These are phyloP conservation scores for Phortica variegata DNA, from an alignment of 1,140 invertebrate genomes.

Conservation along the genomic window DNA sequence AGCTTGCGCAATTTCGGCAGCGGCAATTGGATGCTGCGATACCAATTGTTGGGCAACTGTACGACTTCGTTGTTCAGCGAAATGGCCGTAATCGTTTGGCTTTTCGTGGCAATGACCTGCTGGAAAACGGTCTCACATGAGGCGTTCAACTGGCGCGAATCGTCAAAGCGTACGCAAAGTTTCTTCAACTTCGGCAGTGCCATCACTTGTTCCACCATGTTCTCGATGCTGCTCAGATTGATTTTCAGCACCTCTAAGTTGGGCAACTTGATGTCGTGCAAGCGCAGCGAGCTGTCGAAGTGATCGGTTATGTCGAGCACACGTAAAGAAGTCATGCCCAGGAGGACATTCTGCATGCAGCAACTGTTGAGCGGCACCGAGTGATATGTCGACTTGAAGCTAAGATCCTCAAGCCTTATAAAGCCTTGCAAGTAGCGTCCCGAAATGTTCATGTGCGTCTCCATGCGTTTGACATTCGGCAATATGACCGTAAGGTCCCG, in stretches of 20 bases:
- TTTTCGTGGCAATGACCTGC: conserved; percentile 39
- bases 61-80: conserved; percentile 43
- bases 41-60: conserved; percentile 32
- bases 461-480: conserved; percentile 33
- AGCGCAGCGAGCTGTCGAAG: conserved; percentile 29
- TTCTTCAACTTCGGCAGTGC: conserved; percentile 36
- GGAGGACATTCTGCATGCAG: conserved; percentile 36
- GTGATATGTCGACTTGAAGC: conserved; percentile 39
- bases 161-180: conserved; percentile 31
- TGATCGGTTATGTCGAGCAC: conserved; percentile 39
- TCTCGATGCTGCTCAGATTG: conserved; percentile 34
- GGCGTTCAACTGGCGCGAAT: conserved; percentile 32
- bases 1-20: conserved; percentile 31
- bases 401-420: conserved; percentile 31
- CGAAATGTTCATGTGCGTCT: conserved; percentile 39
- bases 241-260: conserved; percentile 39
- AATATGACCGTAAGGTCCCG: conserved; percentile 28
- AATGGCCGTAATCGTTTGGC: conserved; percentile 32
- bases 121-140: conserved; percentile 43
- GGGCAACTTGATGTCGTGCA: conserved; percentile 35
- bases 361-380: conserved; percentile 33
- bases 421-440: conserved; percentile 27
- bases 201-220: conserved; percentile 27
- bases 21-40: conserved; percentile 30
- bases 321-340: conserved; percentile 23